Conservation (phyloP, 1,140 invertebrate genomes). For the Branchinecta lindahli region DNA sequence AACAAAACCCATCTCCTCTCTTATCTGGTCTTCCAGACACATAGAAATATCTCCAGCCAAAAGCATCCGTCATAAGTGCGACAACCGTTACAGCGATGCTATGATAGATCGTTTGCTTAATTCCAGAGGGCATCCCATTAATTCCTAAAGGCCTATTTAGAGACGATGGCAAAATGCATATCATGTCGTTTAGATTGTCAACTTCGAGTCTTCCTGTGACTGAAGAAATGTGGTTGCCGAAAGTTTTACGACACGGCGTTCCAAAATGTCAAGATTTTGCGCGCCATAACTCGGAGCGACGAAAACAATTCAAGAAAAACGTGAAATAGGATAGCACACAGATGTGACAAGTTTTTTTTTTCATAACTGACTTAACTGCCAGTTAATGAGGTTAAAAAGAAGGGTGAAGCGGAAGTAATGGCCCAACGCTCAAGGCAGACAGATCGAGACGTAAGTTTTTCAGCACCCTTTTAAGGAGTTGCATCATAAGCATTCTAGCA, state of each 20-base stretch:
- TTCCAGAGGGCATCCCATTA: not conserved
- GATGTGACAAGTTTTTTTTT: not conserved
- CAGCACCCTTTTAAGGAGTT: not conserved
- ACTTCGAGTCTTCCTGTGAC: not conserved
- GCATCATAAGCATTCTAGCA: no score
- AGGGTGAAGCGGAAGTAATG: not conserved
- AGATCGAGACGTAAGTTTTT: not conserved
- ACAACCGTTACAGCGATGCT: not conserved
- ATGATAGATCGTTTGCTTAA: constrained; percentile 8
- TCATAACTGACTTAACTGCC: no score
- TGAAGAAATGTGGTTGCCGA: constrained; percentile 1
- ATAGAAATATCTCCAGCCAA: no score
- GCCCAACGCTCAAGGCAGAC: not conserved
- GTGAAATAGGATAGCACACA: not conserved
- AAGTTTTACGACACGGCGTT: constrained; percentile 1
- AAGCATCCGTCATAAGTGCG: not conserved
- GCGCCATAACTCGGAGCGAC: not conserved
- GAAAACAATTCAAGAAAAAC: constrained; percentile 7
- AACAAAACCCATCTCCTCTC: no score
- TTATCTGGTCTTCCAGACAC: no score
- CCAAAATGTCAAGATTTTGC: not conserved
- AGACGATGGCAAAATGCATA: constrained; percentile 6
- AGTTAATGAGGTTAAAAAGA: not conserved
- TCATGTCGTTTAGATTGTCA: not conserved
- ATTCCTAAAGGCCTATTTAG: not conserved